Base-by-base conservation (phyloP, 2,113 vertebrate species). In the Tiliqua scincoides region DNA sequence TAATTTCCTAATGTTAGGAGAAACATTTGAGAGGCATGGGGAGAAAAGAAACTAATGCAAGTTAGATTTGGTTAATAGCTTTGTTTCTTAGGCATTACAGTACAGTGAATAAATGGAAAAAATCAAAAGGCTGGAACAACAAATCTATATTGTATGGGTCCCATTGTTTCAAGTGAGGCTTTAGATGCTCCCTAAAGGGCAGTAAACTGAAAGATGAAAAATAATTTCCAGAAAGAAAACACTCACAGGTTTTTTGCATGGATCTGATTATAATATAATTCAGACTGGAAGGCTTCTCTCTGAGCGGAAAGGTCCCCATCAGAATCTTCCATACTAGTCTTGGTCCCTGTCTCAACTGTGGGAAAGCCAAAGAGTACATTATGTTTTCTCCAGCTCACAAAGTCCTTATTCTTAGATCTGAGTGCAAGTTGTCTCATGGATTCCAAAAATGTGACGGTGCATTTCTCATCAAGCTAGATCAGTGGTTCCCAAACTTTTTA, bases 201-300 rank as follows among this genome's bases (percentile, higher is more conserved):
- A 1, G 7, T 3, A 65, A 23, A 10, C 20, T 65, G n/a, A 48
- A 73, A 32, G 1, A 54, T 18, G 73, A 85, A 78, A 23, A n/a
- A 72, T 21, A n/a, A 73, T 35, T 4, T 59, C 2, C 23, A 40
- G 9, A 20, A 85, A n/a, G 62, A 70, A 71, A 67, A 59, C 92
- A 95, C 96, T 97, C 95, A 97, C 96, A 94, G 70, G 74, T 88
- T 93, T 75, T 92, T 80, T n/a, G 89, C 0, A 72, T 86, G 82
- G 91, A 71, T 1, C 11, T 4, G 78, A 67, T 21, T 85, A 14
- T 78, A 83, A 90, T 82, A 89, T 48, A 85, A 32, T 79, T 88
- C n/a, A 12, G 85, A 18, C 1, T 91, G 70, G 57, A 92, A n/a
- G 7, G 40, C 3, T 67, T 73, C 88, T 82, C 84, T 90, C 75